A percentile compares a stretch with the other conserved stretches of the same genome.
Conservation (phyloP, 1,140 invertebrate species). For the Eupeodes corollae region DNA sequence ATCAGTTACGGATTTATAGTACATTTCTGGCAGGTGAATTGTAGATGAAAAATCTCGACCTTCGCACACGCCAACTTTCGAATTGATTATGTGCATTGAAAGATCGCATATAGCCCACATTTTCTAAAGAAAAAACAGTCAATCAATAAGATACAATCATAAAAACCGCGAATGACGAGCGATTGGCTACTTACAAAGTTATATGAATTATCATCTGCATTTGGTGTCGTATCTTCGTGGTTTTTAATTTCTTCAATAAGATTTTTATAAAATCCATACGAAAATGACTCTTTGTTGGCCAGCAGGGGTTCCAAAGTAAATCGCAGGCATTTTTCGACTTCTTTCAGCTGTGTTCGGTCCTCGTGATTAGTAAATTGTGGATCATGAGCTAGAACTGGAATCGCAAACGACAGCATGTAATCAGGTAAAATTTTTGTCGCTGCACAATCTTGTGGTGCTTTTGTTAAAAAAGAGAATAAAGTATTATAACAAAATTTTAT, state of each 20-base stretch:
- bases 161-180: no score
- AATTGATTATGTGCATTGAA: slow-evolving; percentile 74
- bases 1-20: slow-evolving; percentile 24
- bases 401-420: slow-evolving; percentile 90
- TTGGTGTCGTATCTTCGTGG: slow-evolving; percentile 76
- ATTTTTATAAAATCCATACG: slow-evolving; percentile 90
- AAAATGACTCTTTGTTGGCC: slow-evolving; percentile 85
- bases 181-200: slow-evolving; percentile 28
- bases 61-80: slow-evolving; percentile 27
- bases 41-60: slow-evolving; percentile 23
- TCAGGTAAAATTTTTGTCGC: slow-evolving; percentile 72
- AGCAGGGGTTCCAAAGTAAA: slow-evolving; percentile 90
- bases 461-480: not conserved
- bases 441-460: slow-evolving; percentile 21
- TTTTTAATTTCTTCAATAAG: slow-evolving; percentile 86
- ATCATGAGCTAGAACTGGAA: slow-evolving; percentile 86
- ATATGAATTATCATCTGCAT: slow-evolving; percentile 69
- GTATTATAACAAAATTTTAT: not conserved
- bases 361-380: slow-evolving; percentile 67
- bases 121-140: slow-evolving; percentile 55
- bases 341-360: slow-evolving; percentile 60
- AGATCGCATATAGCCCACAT: slow-evolving; percentile 93
- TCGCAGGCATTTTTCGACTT: slow-evolving; percentile 77
- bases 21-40: slow-evolving; percentile 30
- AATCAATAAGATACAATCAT: no score